Percentiles rank a stretch among this genome's conserved stretches.
Conservation (phyloP, 2,113 vertebrate species). For the Hirundichthys speculiger region DNA sequence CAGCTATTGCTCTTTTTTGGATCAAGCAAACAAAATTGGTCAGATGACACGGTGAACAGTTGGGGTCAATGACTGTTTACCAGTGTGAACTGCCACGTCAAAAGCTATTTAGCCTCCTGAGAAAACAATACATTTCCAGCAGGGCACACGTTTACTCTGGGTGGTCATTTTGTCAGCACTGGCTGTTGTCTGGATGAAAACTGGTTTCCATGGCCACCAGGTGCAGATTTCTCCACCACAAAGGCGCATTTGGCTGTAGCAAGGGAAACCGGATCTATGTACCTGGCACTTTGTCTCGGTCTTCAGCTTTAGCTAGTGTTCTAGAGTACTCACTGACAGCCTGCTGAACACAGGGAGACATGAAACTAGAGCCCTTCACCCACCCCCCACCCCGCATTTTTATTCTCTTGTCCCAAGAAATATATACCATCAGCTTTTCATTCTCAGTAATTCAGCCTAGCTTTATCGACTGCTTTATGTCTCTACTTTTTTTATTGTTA, state of each 20-base stretch:
- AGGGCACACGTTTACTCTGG: conserved; percentile 15
- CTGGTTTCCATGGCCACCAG: conserved; percentile 76
- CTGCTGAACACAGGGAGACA: conserved; percentile 70
- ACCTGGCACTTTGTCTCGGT: conserved; percentile 73
- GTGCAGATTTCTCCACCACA: conserved; percentile 78
- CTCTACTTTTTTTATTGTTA: no score
- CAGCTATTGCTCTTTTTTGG: no score
- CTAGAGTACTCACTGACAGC: conserved; percentile 73
- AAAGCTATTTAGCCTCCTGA: background rate
- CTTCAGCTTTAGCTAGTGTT: conserved; percentile 72
- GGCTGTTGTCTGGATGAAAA: conserved; percentile 37
- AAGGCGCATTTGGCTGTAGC: conserved; percentile 66
- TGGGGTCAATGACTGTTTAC: no score
- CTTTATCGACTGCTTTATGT: conserved; percentile 15
- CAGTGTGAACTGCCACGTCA: no score
- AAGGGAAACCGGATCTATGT: conserved; percentile 73
- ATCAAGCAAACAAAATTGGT: no score
- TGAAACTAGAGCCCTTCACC: conserved; percentile 71
- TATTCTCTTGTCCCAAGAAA: conserved; percentile 66
- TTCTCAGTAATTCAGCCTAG: conserved; percentile 43
- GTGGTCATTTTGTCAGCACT: conserved; percentile 44
- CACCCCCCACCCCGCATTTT: conserved; percentile 45
- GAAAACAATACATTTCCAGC: background rate
- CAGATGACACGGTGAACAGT: no score
- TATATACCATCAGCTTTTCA: conserved; percentile 64